Conservation (phyloP, 2,797 vertebrate genomes). For the Euphonia xanthogaster region DNA sequence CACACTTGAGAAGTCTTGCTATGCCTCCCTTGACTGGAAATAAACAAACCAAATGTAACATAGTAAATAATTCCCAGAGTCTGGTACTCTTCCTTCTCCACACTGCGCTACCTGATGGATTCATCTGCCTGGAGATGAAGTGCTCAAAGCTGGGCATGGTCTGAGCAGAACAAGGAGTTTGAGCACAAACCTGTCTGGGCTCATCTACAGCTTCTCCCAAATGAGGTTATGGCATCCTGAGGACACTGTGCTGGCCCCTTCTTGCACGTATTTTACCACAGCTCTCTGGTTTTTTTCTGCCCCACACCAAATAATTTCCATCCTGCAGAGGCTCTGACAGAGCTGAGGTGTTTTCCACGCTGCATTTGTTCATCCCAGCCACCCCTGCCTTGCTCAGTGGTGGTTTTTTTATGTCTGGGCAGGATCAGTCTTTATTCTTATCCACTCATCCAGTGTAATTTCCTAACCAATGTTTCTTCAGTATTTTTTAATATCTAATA, state of each 20-base stretch:
- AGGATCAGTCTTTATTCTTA: background rate
- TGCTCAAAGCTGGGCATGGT: background rate
- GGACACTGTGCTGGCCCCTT: background rate
- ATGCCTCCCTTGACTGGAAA: background rate
- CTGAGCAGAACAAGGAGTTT: background rate
- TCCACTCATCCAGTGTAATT: background rate
- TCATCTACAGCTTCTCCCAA: background rate
- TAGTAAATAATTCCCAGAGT: background rate
- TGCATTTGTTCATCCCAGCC: background rate
- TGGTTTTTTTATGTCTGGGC: background rate
- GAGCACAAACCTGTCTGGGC: background rate
- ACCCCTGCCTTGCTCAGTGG: background rate
- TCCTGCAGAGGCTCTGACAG: background rate
- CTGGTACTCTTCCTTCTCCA: background rate
- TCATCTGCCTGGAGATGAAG: background rate
- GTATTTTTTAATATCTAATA: background rate
- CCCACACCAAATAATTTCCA: background rate
- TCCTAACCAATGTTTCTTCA: background rate
- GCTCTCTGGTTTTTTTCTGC: background rate
- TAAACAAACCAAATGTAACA: background rate
- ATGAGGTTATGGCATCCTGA: background rate
- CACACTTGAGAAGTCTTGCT: background rate
- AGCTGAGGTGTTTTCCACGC: background rate
- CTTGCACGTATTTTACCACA: background rate
- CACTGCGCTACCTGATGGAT: rapidly evolving